These are phyloP conservation scores for Zelleria hepariella DNA, from an alignment of 2,888 invertebrate genomes.

Conservation along the genomic window DNA sequence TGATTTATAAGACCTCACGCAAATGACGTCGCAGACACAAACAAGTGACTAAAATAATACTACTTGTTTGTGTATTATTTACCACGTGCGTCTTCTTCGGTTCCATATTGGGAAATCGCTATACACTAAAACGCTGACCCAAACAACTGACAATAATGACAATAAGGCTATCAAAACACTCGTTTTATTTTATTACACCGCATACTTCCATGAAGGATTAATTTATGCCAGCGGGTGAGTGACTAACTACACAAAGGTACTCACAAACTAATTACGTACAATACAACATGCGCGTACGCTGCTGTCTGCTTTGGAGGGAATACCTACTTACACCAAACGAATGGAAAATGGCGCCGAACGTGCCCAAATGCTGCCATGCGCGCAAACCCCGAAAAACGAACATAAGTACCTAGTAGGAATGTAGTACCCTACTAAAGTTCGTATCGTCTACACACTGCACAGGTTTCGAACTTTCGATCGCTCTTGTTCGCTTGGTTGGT, in stretches of 20 bases:
- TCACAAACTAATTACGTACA: background rate
- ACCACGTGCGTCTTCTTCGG: background rate
- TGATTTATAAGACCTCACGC: too few relatives aligned
- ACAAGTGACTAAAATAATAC: too few relatives aligned
- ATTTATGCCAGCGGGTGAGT: background rate
- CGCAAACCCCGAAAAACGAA: background rate
- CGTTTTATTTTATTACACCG: background rate
- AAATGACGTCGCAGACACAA: too few relatives aligned
- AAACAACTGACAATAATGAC: background rate
- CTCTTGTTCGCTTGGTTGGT: background rate
- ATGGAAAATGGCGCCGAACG: background rate
- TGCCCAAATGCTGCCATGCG: too few relatives aligned
- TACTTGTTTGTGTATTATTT: too few relatives aligned
- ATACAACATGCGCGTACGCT: background rate
- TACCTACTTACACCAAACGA: background rate
- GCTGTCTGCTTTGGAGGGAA: background rate
- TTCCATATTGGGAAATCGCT: background rate
- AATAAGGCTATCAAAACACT: background rate
- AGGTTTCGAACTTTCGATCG: background rate
- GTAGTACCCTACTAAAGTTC: too few relatives aligned
- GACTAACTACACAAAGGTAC: background rate
- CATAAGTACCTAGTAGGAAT: background rate
- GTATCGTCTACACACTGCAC: too few relatives aligned
- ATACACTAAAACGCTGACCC: background rate
- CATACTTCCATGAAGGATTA: background rate